Evolutionary conservation across 2,888 invertebrate species (phyloP), one percentile per base, ranked within the genome.

Genomic region (Eledone cirrhosa): DNA sequence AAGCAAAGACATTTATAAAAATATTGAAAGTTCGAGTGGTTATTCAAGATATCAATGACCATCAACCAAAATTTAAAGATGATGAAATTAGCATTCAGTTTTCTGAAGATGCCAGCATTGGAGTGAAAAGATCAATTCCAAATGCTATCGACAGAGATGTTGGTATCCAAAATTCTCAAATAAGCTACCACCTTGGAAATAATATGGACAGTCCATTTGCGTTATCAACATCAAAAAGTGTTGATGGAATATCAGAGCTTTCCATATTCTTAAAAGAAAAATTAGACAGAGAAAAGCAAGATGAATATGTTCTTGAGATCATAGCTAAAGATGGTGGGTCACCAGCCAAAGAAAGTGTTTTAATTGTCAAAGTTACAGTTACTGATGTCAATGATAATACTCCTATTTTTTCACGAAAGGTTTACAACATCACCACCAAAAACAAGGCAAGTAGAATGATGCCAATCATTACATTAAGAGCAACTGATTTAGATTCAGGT

Each of bases 141-240:
- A 72, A 72, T n/a, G 72, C 72, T 4, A 22, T 72, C n/a, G 72
- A 72, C n/a, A 41, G 22, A n/a, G 72, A 72, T n/a, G 72, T 72
- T 22, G 72, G 72, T 16, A 29, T 72, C 41, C 41, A 31, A 13
- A 72, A 72, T 41, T 72, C 72, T 14, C 14, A 41, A n/a, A n/a
- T 72, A 22, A 72, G 22, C 14, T 72, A 72, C 11, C n/a, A 72
- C 31, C 33, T 72, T 11, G 41, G 24, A 41, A 72, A 72, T 8
- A 24, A 31, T 33, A 22, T 41, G 31, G n/a, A 33, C 7, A 41
- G 31, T 41, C 72, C 72, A 13, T 72, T 72, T 72, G 41, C 31
- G 31, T 41, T 72, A 13, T 72, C 72, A 22, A 41, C 33, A 1
- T 14, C n/a, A 2, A 72, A 22, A n/a, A n/a, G 33, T n/a, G 29